Percentiles rank a stretch among this genome's conserved stretches.
Conservation (phyloP, 2,113 vertebrate species). For the Scomber colias region DNA sequence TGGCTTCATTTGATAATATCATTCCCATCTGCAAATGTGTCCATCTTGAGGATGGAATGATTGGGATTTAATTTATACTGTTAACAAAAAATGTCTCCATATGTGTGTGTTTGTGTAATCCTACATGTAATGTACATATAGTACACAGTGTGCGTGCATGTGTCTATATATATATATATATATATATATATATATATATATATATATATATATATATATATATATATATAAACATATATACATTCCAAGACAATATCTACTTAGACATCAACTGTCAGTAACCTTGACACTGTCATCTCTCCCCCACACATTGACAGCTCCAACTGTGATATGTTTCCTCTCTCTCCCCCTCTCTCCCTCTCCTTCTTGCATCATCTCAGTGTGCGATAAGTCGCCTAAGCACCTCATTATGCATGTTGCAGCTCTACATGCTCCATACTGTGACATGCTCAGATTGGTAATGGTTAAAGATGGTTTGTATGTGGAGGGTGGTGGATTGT, state of each 20-base stretch:
- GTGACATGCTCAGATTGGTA: constrained; percentile 52
- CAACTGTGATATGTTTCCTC: constrained; percentile 24
- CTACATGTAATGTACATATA: not conserved
- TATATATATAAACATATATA: not conserved
- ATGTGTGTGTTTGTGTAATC: not conserved
- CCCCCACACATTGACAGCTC: constrained; percentile 22
- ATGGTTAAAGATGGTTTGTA: constrained; percentile 45
- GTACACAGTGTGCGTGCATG: not conserved
- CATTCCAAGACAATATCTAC: not conserved
- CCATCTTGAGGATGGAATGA: not conserved
- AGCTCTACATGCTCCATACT: constrained; percentile 33
- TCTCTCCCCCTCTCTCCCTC: not conserved
- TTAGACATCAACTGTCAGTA: constrained; percentile 12
- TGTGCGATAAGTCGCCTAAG: constrained; percentile 32
- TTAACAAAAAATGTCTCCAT: not conserved
- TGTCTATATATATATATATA: not conserved
- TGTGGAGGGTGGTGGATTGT: constrained; percentile 14
- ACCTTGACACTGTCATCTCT: constrained; percentile 39
- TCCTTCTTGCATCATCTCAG: constrained; percentile 13
- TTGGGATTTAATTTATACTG: not conserved
- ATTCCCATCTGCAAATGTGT: not conserved
- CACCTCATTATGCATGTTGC: constrained; percentile 56
- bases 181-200: not conserved
- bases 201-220: not conserved
- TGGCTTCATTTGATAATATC: not conserved